Percentiles rank a stretch among this genome's conserved stretches.
Evolutionary conservation across 23 tunicate species (phyloP).

Genomic region (Aplidium turbinatum): DNA sequence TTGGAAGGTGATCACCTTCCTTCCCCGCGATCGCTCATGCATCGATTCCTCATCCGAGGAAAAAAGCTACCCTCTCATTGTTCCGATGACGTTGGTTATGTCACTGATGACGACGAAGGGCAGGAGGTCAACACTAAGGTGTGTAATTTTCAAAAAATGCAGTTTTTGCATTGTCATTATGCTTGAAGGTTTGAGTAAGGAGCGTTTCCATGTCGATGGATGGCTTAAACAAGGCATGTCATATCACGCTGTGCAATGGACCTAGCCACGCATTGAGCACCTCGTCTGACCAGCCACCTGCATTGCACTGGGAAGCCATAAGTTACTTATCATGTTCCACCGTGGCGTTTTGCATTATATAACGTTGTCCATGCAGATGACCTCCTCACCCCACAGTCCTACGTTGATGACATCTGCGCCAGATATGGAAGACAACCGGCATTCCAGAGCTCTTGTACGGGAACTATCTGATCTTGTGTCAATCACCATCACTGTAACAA

Average conservation of each 20-base stretch:
- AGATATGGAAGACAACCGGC: background rate
- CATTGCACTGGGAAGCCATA: too few species aligned
- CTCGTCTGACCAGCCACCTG: too few species aligned
- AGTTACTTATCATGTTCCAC: too few species aligned
- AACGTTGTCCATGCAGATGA: too few species aligned
- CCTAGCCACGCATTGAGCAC: too few species aligned
- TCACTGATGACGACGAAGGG: slow-evolving; percentile 86
- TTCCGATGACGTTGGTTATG: slow-evolving; percentile 63
- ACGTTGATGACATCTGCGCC: background rate
- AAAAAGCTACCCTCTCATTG: slow-evolving; percentile 57
- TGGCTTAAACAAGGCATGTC: too few species aligned
- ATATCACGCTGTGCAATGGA: too few species aligned
- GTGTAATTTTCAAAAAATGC: too few species aligned
- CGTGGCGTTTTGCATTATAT: too few species aligned
- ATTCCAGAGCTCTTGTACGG: slow-evolving; percentile 31
- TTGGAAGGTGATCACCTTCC: slow-evolving; percentile 35
- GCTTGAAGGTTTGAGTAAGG: too few species aligned
- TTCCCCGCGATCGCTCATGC: slow-evolving; percentile 73
- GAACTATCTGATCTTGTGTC: slow-evolving; percentile 82
- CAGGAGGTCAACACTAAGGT: slow-evolving; percentile 30
- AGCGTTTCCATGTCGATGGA: too few species aligned
- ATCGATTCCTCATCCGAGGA: slow-evolving; percentile 60
- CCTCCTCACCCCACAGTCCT: slow-evolving; percentile 14
- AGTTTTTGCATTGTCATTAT: too few species aligned
- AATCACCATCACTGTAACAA: slow-evolving; percentile 40